These are phyloP conservation scores for Tinea semifulvella DNA, from an alignment of 2,888 invertebrate species.

Conservation along the genomic window DNA sequence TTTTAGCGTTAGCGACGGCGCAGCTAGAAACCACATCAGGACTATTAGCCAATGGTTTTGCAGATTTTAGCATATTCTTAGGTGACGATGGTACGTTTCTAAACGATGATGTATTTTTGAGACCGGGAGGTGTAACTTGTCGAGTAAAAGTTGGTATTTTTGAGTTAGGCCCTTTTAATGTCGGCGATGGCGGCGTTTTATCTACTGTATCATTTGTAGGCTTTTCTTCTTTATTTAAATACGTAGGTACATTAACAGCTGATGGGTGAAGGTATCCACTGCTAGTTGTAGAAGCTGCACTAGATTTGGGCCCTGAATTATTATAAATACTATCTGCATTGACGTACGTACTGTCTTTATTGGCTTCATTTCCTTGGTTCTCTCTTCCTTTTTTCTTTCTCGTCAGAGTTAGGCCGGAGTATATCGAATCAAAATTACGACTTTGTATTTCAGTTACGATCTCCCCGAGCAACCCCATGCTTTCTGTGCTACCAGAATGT, in stretches of 20 bases:
- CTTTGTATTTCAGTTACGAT: conserved; percentile 90
- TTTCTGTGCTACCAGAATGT: conserved; percentile 69
- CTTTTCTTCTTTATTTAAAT: conserved; percentile 34
- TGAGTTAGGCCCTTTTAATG: conserved; percentile 47
- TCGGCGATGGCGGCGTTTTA: conserved; percentile 45
- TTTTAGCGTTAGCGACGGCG: conserved; percentile 56
- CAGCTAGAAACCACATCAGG: conserved; percentile 80
- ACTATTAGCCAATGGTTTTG: conserved; percentile 62
- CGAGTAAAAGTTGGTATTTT: conserved; percentile 56
- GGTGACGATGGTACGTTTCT: conserved; percentile 49
- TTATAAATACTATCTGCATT: conserved; percentile 72
- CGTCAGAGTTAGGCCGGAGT: conserved; percentile 78
- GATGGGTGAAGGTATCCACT: conserved; percentile 80
- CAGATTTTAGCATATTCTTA: conserved; percentile 39
- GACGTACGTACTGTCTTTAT: conserved; percentile 66
- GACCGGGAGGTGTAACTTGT: conserved; percentile 60
- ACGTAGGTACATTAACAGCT: conserved; percentile 71
- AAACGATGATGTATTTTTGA: conserved; percentile 51
- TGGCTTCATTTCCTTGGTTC: conserved; percentile 34
- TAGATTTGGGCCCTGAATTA: conserved; percentile 69
- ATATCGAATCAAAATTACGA: conserved; percentile 86
- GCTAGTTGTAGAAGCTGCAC: conserved; percentile 70
- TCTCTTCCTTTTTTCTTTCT: conserved; percentile 66
- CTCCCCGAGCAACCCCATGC: conserved; percentile 83
- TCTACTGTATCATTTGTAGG: conserved; percentile 33